Percentiles rank a stretch among this genome's conserved stretches.
Conservation (phyloP, 1,140 invertebrate species). For the Tribolium madens region DNA sequence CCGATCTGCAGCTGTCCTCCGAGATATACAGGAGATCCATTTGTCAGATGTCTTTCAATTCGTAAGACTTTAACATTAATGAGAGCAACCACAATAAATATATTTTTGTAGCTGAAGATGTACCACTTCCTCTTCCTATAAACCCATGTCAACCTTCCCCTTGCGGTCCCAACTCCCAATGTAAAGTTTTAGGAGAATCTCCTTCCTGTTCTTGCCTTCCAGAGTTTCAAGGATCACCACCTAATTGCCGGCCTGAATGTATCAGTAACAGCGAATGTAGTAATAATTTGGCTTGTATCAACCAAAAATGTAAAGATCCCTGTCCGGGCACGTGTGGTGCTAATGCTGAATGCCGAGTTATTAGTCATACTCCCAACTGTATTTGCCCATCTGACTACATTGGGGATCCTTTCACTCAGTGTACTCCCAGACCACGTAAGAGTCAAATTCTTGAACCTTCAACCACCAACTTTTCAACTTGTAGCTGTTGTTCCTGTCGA, state of each 20-base stretch:
- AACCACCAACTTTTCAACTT: slow-evolving; percentile 8
- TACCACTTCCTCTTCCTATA: slow-evolving; percentile 47
- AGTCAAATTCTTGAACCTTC: not conserved
- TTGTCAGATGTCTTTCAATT: slow-evolving; percentile 69
- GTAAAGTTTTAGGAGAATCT: slow-evolving; percentile 80
- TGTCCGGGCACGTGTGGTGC: slow-evolving; percentile 83
- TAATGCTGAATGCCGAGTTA: slow-evolving; percentile 85
- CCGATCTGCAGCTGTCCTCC: slow-evolving; percentile 79
- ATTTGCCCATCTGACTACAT: slow-evolving; percentile 80
- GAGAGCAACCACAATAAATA: not conserved
- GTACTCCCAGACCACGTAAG: slow-evolving; percentile 63
- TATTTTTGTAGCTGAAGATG: slow-evolving; percentile 50
- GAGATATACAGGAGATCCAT: slow-evolving; percentile 78
- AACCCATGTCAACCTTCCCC: slow-evolving; percentile 86
- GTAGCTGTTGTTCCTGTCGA: slow-evolving; percentile 62
- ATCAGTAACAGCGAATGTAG: slow-evolving; percentile 84
- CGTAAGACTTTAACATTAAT: slow-evolving; percentile 63
- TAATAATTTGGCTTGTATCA: slow-evolving; percentile 80
- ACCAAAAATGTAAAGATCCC: slow-evolving; percentile 87
- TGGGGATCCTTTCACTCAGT: slow-evolving; percentile 80
- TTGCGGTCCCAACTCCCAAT: slow-evolving; percentile 84
- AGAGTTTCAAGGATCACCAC: slow-evolving; percentile 86
- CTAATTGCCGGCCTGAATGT: slow-evolving; percentile 84
- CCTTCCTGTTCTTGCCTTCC: slow-evolving; percentile 85
- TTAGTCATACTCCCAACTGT: slow-evolving; percentile 86